These are phyloP conservation scores for Poecilia picta DNA, from an alignment of 2,797 vertebrate genomes.

Conservation along the genomic window DNA sequence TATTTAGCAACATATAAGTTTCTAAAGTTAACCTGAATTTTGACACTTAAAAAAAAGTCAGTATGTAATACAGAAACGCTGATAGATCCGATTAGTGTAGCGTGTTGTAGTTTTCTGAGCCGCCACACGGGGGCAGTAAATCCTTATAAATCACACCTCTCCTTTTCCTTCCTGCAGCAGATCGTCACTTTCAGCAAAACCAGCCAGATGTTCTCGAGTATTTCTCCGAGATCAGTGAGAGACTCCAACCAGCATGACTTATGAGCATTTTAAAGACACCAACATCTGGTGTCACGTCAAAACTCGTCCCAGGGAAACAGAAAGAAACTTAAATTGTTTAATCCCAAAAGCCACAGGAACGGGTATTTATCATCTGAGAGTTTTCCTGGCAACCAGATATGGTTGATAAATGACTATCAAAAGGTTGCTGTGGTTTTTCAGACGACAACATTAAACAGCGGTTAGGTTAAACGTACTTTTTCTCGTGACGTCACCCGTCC, in stretches of 20 bases:
- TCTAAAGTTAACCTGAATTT: neutral
- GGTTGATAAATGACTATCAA: slow-evolving; percentile 7
- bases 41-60: neutral
- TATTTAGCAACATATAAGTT: neutral
- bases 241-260: slow-evolving; percentile 49
- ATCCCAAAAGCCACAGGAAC: slow-evolving; percentile 22
- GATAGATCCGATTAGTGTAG: neutral
- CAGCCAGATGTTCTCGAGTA: slow-evolving; percentile 52
- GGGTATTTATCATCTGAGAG: slow-evolving; percentile 40
- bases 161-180: slow-evolving; percentile 10
- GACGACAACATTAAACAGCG: neutral
- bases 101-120: slow-evolving; percentile 37
- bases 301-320: slow-evolving; percentile 39
- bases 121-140: slow-evolving; percentile 73
- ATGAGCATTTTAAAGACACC: slow-evolving; percentile 50
- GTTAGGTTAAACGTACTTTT: neutral
- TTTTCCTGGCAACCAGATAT: slow-evolving; percentile 8
- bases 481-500: neutral
- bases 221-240: slow-evolving; percentile 39
- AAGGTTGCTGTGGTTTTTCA: neutral
- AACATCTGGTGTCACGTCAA: slow-evolving; percentile 60
- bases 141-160: slow-evolving; percentile 36
- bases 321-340: slow-evolving; percentile 28
- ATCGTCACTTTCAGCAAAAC: slow-evolving; percentile 57
- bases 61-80: neutral